Base-by-base conservation (phyloP, 2,797 vertebrate species). In the Mycteria americana region DNA sequence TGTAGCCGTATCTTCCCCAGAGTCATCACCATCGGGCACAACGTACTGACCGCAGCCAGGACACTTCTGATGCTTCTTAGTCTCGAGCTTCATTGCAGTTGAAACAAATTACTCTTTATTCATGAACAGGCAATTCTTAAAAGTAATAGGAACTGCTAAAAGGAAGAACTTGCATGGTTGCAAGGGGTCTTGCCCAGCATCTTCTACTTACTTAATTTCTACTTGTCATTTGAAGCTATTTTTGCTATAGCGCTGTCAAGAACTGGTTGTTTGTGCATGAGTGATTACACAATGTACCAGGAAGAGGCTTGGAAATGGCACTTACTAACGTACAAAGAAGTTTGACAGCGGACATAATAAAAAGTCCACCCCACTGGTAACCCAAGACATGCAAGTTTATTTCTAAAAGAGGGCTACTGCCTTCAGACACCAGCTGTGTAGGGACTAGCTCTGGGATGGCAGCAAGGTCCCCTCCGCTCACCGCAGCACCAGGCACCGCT, bases 401-500 rank as follows among this genome's bases (percentile, higher is more conserved):
- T 30, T 53, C 56, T 30, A 8, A 18, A 46, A 31, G 25, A 22
- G 5, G 13, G 27, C 11, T 21, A 4, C 6, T 6, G 37, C 31
- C 46, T 33, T 39, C 37, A 28, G 69, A 37, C 57, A 25, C 57
- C n/a, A 59, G 31, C 18, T 22, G 8, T 8, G 24, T 18, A 6
- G 9, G 37, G 28, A 7, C n/a, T 9, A 9, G 39, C 28, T n/a
- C 33, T 14, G 60, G 41, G 56, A 11, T 5, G 9, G 9, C 19
- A 30, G 15, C 1, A 0, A 62, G 25, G 18, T 15, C 8, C 12
- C 43, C 35, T 23, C 30, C 1, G 5, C 16, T 21, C 23, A 22
- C 23, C 1, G 0, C 43, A 45, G 46, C 2, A 0, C 24, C 23
- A 16, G 45, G 23, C 15, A 4, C 33, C 0, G 3, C 27, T 50